Evolutionary conservation across 2,113 vertebrate species (phyloP), one percentile per base, ranked within the genome.

Genomic region (Alectura lathami): DNA sequence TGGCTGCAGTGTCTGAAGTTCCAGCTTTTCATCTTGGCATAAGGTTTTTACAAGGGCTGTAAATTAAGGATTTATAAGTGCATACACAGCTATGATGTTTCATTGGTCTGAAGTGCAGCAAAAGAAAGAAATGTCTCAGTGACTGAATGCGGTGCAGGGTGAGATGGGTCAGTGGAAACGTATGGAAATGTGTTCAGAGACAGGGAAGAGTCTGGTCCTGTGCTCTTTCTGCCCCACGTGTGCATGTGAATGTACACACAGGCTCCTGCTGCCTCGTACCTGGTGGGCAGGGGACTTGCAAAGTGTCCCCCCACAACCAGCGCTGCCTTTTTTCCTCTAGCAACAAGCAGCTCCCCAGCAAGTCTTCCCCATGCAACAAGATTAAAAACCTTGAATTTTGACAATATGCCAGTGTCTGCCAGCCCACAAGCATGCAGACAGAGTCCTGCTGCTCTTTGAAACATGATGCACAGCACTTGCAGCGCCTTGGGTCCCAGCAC

Each of bases 21-120:
- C 84, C 95, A 95, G 93, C 93, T 93, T 95, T 97, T 94, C 93
- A 85, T 91, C 94, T 93, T 97, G 94, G 96, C 94, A 80, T 82
- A 82, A 76, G 89, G 69, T 87, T 97, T 97, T 96, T 96, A 96
- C 89, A 94, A 96, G 95, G 89, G 75, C 89, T 95, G 89, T 97
- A 97, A 96, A 94, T 95, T 76, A 96, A 83, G 94, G 91, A 76
- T 94, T 95, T 95, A 89, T 94, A 94, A 92, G 93, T 74, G 87
- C 87, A 66, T 95, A 94, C 94, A 96, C 21, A 93, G 89, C 95
- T 94, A 38, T 94, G 96, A 91, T 91, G 84, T 95, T 93, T 96
- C 94, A 94, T 92, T 92, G 96, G 94, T 89, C 95, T 96, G 91
- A 94, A 94, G 93, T 69, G 78, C 89, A 38, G 89, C 91, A 43